Evolutionary conservation across 2,888 invertebrate species (phyloP).

Genomic region (Chironomus tentans): DNA sequence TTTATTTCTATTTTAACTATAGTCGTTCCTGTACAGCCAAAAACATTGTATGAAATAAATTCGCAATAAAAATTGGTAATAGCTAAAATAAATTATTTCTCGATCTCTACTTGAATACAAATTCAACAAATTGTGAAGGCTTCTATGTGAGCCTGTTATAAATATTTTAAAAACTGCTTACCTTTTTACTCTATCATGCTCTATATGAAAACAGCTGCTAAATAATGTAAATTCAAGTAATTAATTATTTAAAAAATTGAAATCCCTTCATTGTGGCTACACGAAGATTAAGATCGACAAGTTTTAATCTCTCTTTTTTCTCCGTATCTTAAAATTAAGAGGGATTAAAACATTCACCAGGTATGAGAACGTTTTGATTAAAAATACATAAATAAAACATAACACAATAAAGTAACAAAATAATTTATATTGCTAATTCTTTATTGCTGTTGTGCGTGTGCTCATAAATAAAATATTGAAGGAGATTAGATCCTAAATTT

Average conservation of each 20-base stretch:
- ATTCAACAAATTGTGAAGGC: background rate
- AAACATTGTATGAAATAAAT: too few species aligned
- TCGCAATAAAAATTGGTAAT: too few species aligned
- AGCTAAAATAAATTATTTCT: too few species aligned
- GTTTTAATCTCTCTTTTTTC: slow-evolving; percentile 10
- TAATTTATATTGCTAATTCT: too few species aligned
- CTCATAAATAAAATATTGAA: too few species aligned
- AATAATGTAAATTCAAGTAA: background rate
- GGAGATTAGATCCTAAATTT: too few species aligned
- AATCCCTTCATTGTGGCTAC: background rate
- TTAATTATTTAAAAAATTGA: slow-evolving; percentile 8
- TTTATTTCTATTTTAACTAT: too few species aligned
- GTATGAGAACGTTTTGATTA: background rate
- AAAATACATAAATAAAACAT: background rate
- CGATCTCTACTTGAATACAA: too few species aligned
- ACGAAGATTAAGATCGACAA: background rate
- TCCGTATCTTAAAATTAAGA: background rate
- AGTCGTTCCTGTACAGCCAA: too few species aligned
- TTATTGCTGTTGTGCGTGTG: too few species aligned
- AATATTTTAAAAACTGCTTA: slow-evolving; percentile 21
- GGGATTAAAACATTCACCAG: background rate
- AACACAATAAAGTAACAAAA: too few species aligned
- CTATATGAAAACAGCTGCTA: background rate
- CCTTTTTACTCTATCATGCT: background rate
- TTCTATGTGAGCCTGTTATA: background rate